Base-by-base conservation (phyloP, 1,140 invertebrate genomes). In the Cydia strobilella region DNA sequence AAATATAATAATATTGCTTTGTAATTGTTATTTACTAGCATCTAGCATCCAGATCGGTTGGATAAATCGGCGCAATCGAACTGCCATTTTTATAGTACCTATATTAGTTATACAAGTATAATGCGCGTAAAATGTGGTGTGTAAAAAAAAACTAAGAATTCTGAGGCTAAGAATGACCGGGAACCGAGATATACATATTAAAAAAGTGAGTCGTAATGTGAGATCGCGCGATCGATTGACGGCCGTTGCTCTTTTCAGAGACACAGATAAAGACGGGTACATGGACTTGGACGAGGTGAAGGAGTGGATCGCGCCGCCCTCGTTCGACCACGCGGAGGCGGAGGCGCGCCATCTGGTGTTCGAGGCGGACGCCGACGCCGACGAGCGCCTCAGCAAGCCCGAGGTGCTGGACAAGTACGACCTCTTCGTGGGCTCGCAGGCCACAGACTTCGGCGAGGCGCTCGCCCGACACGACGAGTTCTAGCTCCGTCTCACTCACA, bases 401-500 rank as follows among this genome's bases (percentile, higher is more conserved):
- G 99, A 99, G 94, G 97, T 99, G 72, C 89, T 99, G 0, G 96
- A 96, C 48, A 99, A 99, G 88, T 99, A 99, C 90, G 99, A 99
- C 91, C 93, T 99, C 1, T 99, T 99, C 92, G 99, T 99, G 0
- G 98, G 99, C 39, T 99, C 98, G 15, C 98, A 99, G 90, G 99
- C 98, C 0, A 99, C 99, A 0, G 99, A 99, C 93, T 99, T 99
- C 92, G 99, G 99, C 1, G 98, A 99, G 91, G 98, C 98, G 7
- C 93, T 99, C 3, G 95, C 96, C 0, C 95, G 97, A 82, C 99
- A 99, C 87, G 99, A 99, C 84, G 98, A 98, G 93, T 98, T 99
- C 93, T 98, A 96, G 74, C 45, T 1, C n/a, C 3, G 3, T 69
- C 5, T 4, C 25, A 51, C 48, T 51, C n/a, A n/a, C n/a, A n/a